Evolutionary conservation across 1,140 invertebrate species (phyloP).

Genomic region (Melitaea cinxia): DNA sequence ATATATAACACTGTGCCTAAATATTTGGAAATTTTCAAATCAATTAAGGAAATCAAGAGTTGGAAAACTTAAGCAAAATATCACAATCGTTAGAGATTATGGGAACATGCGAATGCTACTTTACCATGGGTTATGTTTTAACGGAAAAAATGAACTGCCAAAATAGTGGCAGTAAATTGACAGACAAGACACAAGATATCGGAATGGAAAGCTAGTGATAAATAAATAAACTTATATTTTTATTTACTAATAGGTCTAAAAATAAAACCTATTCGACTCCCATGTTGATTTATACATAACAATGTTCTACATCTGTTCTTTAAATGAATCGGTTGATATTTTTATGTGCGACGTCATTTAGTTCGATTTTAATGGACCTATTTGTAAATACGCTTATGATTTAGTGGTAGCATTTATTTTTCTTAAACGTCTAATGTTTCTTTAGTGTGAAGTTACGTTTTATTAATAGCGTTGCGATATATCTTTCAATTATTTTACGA

Average conservation of each 20-base stretch:
- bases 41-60: no score
- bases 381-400: constrained; percentile 30
- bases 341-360: constrained; percentile 36
- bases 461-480: not conserved
- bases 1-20: no score
- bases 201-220: no score
- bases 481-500: not conserved
- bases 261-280: not conserved
- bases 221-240: no score
- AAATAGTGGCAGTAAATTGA: no score
- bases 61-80: no score
- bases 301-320: constrained; percentile 30
- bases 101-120: no score
- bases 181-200: no score
- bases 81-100: no score
- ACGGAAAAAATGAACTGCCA: no score
- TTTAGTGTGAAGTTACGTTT: constrained; percentile 10
- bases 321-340: constrained; percentile 42
- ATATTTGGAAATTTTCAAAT: no score
- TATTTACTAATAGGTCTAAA: constrained; percentile 10
- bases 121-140: no score
- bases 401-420: constrained; percentile 19
- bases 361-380: constrained; percentile 28
- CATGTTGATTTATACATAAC: constrained; percentile 24
- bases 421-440: constrained; percentile 8